Conservation (phyloP, 2,888 invertebrate species). For the Drosophila tripunctata region DNA sequence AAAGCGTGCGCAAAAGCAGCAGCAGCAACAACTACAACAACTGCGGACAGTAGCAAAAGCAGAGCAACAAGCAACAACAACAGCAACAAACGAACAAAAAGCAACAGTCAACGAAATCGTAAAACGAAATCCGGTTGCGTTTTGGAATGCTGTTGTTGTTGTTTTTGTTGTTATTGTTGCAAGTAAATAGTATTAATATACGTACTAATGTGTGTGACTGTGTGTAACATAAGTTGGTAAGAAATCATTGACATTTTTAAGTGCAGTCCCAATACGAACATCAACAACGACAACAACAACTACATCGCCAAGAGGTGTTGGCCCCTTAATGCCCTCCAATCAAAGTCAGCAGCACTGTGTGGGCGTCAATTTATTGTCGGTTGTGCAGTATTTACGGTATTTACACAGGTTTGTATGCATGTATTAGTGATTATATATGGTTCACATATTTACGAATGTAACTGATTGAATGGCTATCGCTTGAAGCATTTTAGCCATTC, state of each 20-base stretch:
- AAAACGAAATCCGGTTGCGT: conserved; percentile 64
- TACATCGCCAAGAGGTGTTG: conserved; percentile 1
- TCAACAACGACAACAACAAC: too few species aligned
- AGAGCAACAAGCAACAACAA: conserved; percentile 23
- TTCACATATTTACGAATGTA: too few species aligned
- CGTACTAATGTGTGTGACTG: conserved; percentile 1
- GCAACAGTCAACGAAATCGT: conserved; percentile 47
- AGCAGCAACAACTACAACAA: conserved; percentile 26
- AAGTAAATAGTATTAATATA: conserved; percentile 38
- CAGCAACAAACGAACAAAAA: conserved; percentile 35
- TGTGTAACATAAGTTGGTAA: conserved; percentile 11
- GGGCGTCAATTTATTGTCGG: conserved; percentile 9
- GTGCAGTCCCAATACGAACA: too few species aligned
- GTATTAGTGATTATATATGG: too few species aligned
- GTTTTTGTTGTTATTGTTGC: conserved; percentile 42
- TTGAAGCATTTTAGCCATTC: too few species aligned
- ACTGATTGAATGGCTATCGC: too few species aligned
- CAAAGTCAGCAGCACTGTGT: neutral
- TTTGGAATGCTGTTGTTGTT: too few species aligned
- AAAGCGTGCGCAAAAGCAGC: conserved; percentile 43
- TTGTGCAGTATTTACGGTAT: neutral
- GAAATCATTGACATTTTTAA: conserved; percentile 34
- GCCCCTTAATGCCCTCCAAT: neutral
- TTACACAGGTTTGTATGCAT: neutral
- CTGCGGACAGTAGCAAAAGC: conserved; percentile 19